Evolutionary conservation across 2,113 vertebrate species (phyloP).

Genomic region (Pseudorectes ferrugineus): DNA sequence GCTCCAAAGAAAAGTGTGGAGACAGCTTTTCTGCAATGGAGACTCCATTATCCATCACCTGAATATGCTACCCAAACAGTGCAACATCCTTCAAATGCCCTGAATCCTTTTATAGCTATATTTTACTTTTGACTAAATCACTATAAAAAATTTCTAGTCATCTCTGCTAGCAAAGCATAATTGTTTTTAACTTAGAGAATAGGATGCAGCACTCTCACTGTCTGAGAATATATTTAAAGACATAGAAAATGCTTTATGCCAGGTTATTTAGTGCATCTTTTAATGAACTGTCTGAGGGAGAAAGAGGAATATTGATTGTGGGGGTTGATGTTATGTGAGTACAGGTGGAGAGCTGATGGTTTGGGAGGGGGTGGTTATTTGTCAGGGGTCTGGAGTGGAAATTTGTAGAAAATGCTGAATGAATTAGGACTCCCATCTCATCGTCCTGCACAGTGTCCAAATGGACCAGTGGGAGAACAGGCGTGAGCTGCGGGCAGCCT

Average conservation of each 20-base stretch:
- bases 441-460: neutral
- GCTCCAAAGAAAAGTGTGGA: neutral
- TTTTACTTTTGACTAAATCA: neutral
- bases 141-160: neutral
- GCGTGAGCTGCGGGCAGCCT: no score
- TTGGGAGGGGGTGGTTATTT: neutral
- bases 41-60: neutral
- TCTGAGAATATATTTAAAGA: neutral
- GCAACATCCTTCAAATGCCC: neutral
- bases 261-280: neutral
- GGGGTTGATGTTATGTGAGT: neutral
- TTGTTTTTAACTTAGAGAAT: neutral
- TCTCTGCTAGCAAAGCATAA: neutral
- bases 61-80: neutral
- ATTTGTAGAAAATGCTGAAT: neutral
- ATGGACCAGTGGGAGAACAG: neutral
- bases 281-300: neutral
- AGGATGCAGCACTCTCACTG: fast-evolving
- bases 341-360: neutral
- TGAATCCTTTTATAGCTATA: neutral
- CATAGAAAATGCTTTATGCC: neutral
- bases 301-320: neutral
- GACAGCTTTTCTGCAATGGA: neutral
- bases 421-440: neutral
- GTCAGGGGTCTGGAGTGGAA: neutral